Evolutionary conservation across 30 jellyfish, hydroid and myxozoan genomes (phyloP).

Genomic region (Pelagia noctiluca): DNA sequence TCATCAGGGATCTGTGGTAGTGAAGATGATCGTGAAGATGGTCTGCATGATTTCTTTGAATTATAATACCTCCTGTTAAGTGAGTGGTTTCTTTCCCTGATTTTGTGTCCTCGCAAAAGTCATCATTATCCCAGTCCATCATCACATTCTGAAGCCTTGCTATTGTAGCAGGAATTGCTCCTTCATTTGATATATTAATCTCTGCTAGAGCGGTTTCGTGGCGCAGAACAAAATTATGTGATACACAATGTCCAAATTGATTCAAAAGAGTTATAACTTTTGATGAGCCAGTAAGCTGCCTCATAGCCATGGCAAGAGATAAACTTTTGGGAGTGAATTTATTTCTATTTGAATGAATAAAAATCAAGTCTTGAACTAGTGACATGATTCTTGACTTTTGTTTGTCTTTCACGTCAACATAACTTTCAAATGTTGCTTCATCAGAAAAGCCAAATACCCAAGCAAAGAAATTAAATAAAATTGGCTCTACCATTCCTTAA

Average conservation of each 20-base stretch:
- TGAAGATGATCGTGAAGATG: constrained; percentile 15
- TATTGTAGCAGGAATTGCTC: constrained; percentile 29
- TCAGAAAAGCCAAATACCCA: constrained; percentile 60
- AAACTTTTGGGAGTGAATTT: constrained; percentile 51
- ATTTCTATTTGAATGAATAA: constrained; percentile 34
- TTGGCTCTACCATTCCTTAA: constrained; percentile 29
- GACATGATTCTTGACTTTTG: constrained; percentile 35
- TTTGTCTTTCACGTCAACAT: constrained; percentile 23
- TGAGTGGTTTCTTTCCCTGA: constrained; percentile 56
- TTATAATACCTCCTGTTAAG: constrained; percentile 36
- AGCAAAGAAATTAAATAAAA: constrained; percentile 56
- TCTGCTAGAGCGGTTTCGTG: constrained; percentile 68
- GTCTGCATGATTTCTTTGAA: constrained; percentile 11
- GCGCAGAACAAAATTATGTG: constrained; percentile 24
- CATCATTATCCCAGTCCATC: constrained; percentile 62
- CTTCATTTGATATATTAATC: constrained; percentile 14
- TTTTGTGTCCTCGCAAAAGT: constrained; percentile 52
- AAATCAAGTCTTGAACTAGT: constrained; percentile 55
- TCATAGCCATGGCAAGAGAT: constrained; percentile 59
- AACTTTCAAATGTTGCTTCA: constrained; percentile 42
- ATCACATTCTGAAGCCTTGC: constrained; percentile 14
- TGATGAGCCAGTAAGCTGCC: constrained; percentile 57
- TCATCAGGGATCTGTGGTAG: constrained; percentile 22
- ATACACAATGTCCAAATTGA: constrained; percentile 45
- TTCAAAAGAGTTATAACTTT: constrained; percentile 24